phyloP scores from a whole-genome alignment of 2,113 vertebrate species.

The Passer montanus region DNA sequence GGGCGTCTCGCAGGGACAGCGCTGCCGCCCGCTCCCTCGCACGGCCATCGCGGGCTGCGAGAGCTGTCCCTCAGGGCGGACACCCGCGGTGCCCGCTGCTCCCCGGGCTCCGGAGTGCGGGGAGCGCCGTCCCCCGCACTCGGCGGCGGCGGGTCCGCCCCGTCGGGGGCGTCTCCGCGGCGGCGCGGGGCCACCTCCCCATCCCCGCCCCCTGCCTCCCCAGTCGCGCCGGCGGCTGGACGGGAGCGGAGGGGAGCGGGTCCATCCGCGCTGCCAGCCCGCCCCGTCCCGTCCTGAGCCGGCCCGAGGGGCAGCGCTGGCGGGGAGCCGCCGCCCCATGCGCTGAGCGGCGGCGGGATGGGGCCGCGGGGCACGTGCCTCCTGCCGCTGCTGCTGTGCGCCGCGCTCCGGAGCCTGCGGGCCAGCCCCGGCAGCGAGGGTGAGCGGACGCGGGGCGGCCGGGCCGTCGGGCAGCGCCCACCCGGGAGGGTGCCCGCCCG shows the following conservation, averaged over 20 bases:
- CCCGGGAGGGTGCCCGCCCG: background rate
- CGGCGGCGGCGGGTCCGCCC: background rate
- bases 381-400: conserved; percentile 49
- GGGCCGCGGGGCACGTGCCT: conserved; percentile 15
- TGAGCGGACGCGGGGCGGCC: conserved; percentile 10
- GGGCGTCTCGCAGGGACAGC: background rate
- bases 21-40: background rate
- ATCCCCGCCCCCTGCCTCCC: conserved; percentile 8
- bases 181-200: conserved; percentile 15
- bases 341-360: background rate
- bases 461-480: background rate
- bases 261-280: background rate
- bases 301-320: background rate
- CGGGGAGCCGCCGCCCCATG: background rate
- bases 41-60: fast-evolving
- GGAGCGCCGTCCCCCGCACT: fast-evolving
- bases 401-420: conserved; percentile 67
- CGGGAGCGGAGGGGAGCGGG: background rate
- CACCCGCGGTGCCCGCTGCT: fast-evolving
- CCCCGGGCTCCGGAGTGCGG: background rate
- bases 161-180: conserved; percentile 37
- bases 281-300: background rate
- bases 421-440: conserved; percentile 75
- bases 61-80: fast-evolving
- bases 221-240: conserved; percentile 27